Base-by-base conservation (phyloP, 2,888 invertebrate genomes). In the Eremobia ochroleuca region DNA sequence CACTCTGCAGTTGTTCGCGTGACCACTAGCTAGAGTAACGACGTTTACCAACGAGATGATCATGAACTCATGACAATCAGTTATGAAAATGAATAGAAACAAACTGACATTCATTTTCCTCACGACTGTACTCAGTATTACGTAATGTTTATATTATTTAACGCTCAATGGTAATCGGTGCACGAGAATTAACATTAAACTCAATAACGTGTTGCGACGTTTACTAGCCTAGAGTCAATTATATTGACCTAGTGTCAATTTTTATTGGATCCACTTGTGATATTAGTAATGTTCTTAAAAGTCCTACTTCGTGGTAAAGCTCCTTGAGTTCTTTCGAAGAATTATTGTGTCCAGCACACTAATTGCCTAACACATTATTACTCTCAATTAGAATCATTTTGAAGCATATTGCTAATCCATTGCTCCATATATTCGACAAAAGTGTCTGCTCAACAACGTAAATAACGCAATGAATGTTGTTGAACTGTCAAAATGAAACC, bases 81-180 rank as follows among this genome's bases (percentile, higher is more conserved):
- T 18, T 55, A 66, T 72, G 25, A 46, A 73, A 52, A 66, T 49
- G 0, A n/a, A 21, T 49, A 67, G 61, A 64, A 40, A 61, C n/a
- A 76, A 9, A 43, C 64, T 31, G n/a, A 65, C 43, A 68, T 69
- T 65, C 18, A 49, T 62, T 28, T 65, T 70, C 13, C 46, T 67
- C 55, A 43, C 13, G 15, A 73, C 11, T 21, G n/a, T n/a, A 59
- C 55, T 61, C 28, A 37, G 62, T 9, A 66, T 82, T 73, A 83
- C 84, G 84, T 73, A 73, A 82, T 62, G 52, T 46, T 62, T 67
- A 46, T 70, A 64, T 64, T 62, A 77, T 84, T 71, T 68, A 68
- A 61, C 21, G 64, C 11, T 52, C 49, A 61, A 34, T 75, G 49
- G 46, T 69, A 83, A 73, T 70, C 83, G 62, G 62, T 73, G 73